These are phyloP conservation scores for Myioborus miniatus DNA, from an alignment of 2,797 vertebrate species.

Conservation along the genomic window DNA sequence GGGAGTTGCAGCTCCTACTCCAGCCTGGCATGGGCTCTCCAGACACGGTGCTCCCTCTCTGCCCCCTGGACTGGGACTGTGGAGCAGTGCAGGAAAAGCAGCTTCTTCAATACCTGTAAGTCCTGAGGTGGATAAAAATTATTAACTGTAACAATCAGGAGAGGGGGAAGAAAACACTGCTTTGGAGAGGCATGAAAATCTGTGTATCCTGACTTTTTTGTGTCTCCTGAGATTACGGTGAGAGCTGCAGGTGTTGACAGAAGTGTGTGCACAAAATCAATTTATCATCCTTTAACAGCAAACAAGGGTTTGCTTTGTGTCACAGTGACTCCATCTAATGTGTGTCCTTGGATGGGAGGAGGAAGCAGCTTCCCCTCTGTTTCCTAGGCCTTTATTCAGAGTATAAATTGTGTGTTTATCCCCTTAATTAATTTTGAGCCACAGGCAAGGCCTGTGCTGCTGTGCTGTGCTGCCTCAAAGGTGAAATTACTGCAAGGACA, in stretches of 20 bases:
- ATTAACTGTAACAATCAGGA: not conserved
- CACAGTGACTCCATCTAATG: not conserved
- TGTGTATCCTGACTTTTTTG: not conserved
- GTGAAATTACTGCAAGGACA: not conserved
- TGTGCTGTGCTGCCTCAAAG: not conserved
- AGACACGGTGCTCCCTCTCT: constrained; percentile 39
- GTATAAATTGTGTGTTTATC: not conserved
- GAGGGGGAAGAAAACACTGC: not conserved
- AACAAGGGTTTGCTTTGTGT: not conserved
- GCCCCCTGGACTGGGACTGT: not conserved
- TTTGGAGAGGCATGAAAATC: not conserved
- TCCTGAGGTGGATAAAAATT: not conserved
- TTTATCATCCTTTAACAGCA: not conserved
- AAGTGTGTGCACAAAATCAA: fast-evolving
- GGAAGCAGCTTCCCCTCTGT: not conserved
- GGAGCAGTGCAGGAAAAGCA: constrained; percentile 50
- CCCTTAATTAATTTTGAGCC: not conserved
- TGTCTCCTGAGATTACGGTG: not conserved
- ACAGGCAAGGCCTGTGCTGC: not conserved
- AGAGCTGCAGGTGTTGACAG: not conserved
- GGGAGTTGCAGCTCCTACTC: not conserved
- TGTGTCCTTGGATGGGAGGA: not conserved
- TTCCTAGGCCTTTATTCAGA: not conserved
- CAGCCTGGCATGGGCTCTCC: constrained; percentile 28
- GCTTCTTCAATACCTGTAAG: constrained; percentile 72